Evolutionary conservation across 1,140 invertebrate species (phyloP).

Genomic region (Macrobrachium nipponense): DNA sequence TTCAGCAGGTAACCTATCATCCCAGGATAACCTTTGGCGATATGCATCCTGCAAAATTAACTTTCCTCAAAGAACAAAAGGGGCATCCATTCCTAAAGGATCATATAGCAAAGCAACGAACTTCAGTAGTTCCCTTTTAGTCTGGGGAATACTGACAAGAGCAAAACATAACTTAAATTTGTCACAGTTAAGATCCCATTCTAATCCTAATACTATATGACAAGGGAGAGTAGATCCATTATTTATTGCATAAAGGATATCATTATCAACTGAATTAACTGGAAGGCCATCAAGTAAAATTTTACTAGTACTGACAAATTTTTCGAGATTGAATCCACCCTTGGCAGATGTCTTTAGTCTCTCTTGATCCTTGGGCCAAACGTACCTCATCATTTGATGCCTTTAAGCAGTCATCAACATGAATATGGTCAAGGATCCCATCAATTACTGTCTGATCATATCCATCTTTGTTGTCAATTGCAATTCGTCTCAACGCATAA

Average conservation of each 20-base stretch:
- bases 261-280: not conserved
- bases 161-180: not conserved
- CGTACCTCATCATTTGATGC: no score
- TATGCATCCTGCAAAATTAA: constrained; percentile 8
- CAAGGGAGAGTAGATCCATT: no score
- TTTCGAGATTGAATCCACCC: constrained; percentile 3
- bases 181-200: not conserved
- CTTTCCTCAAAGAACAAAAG: not conserved
- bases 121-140: not conserved
- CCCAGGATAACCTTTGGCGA: no score
- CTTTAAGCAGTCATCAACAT: not conserved
- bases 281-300: not conserved
- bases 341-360: not conserved
- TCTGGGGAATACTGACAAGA: not conserved
- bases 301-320: not conserved
- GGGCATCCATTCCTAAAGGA: not conserved
- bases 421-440: not conserved
- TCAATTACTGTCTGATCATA: not conserved
- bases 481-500: not conserved
- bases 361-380: no score
- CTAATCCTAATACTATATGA: not conserved
- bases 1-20: no score
- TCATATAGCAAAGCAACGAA: constrained; percentile 1
- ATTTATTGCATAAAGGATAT: no score
- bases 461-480: not conserved